Base-by-base conservation (phyloP, 2,797 vertebrate genomes). In the Periparus ater region DNA sequence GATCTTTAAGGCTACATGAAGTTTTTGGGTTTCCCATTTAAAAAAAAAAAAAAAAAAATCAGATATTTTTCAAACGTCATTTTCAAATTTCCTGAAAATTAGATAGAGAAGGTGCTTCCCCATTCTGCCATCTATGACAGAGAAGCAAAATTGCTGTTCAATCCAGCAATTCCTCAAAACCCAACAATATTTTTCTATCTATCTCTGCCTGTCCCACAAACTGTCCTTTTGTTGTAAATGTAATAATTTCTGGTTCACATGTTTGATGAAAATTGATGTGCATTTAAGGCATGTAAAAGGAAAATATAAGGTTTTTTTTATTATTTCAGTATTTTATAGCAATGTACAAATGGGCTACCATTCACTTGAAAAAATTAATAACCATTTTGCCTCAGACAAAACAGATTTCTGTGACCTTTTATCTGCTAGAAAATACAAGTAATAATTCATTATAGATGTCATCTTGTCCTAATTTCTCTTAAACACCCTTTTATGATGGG, bases 401-500 rank as follows among this genome's bases (percentile, higher is more conserved):
- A 83, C 4, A 83, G 34, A 90, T 87, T 94, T 73, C 61, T 47
- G 4, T 63, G 71, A 91, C 63, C 50, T 96, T 95, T 94, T 85
- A 70, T 84, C 47, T 77, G 20, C 45, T 76, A 80, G 61, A 80
- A 94, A 67, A 87, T 50, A 68, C 68, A 89, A 91, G 88, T 84
- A 95, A 75, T 87, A 75, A 87, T 87, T 92, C 20, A 81, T 91
- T 94, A 67, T n/a, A 70, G 21, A 47, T 85, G 87, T 70, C 71
- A 89, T 32, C 25, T 91, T 86, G 79, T 83, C 65, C 55, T 87
- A 75, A 88, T 80, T 94, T 88, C 53, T 91, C 72, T 91, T 91
- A 90, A 95, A 77, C 10, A 71, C 51, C 47, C 77, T 89, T 77
- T 86, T 93, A 36, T 65, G 55, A 58, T 63, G 23, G 20, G 34